Conservation (phyloP, 2,797 vertebrate genomes). For the Syndactyla subalaris region DNA sequence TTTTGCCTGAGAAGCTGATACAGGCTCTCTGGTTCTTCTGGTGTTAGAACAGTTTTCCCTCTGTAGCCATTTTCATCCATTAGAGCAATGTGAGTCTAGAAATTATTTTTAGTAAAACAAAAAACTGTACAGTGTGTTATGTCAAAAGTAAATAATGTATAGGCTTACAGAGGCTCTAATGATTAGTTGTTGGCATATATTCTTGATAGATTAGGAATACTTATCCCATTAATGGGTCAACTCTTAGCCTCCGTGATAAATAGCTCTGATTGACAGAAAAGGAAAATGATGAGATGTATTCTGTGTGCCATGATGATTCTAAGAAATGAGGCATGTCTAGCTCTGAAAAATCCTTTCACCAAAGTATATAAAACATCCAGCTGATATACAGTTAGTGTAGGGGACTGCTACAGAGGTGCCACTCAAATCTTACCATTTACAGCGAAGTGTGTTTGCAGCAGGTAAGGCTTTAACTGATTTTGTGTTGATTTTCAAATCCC, state of each 20-base stretch:
- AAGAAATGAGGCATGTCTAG: not conserved
- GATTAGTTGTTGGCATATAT: constrained; percentile 47
- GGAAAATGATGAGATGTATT: constrained; percentile 42
- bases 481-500: not conserved
- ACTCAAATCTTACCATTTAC: not conserved
- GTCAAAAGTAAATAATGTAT: constrained; percentile 53
- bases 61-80: not conserved
- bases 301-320: not conserved
- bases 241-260: constrained; percentile 52
- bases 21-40: not conserved
- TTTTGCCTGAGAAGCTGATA: not conserved
- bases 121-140: not conserved
- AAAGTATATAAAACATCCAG: not conserved
- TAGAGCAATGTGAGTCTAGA: not conserved
- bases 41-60: not conserved
- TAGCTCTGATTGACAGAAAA: constrained; percentile 33
- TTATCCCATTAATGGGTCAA: constrained; percentile 52
- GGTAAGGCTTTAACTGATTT: not conserved
- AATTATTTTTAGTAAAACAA: not conserved
- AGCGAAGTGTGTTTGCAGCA: not conserved
- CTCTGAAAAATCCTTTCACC: not conserved
- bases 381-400: not conserved
- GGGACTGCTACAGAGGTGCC: not conserved
- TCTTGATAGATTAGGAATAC: constrained; percentile 41
- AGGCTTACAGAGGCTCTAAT: constrained; percentile 14